Conservation (phyloP, 2,797 vertebrate species). For the Netta rufina region DNA sequence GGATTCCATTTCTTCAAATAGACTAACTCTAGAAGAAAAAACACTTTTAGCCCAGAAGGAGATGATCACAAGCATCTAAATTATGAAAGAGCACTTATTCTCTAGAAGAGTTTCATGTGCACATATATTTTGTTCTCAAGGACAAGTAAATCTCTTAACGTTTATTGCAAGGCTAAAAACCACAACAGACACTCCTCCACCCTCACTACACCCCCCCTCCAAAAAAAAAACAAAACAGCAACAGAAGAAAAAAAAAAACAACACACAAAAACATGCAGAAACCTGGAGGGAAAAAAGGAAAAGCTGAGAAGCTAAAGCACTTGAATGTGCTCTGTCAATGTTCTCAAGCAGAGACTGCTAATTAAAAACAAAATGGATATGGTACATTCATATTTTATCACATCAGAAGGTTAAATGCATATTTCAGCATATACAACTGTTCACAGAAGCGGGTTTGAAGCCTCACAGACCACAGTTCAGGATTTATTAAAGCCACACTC, state of each 20-base stretch:
- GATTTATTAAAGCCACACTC: neutral
- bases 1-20: neutral
- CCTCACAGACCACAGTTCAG: neutral
- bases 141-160: neutral
- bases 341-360: neutral
- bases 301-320: neutral
- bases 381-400: neutral
- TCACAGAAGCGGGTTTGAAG: neutral
- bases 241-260: no score
- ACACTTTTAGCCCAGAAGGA: neutral
- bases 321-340: neutral
- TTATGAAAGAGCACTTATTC: neutral
- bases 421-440: neutral
- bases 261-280: no score
- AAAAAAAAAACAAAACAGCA: no score
- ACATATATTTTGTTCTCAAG: neutral
- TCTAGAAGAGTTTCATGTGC: neutral
- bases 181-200: neutral
- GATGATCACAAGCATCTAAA: neutral
- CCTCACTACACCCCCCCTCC: no score
- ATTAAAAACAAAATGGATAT: neutral
- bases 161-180: neutral
- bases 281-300: no score
- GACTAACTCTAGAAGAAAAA: neutral
- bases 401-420: neutral